Conservation (phyloP, 2,888 invertebrate genomes). For the Hirtodrosophila alboralis region DNA sequence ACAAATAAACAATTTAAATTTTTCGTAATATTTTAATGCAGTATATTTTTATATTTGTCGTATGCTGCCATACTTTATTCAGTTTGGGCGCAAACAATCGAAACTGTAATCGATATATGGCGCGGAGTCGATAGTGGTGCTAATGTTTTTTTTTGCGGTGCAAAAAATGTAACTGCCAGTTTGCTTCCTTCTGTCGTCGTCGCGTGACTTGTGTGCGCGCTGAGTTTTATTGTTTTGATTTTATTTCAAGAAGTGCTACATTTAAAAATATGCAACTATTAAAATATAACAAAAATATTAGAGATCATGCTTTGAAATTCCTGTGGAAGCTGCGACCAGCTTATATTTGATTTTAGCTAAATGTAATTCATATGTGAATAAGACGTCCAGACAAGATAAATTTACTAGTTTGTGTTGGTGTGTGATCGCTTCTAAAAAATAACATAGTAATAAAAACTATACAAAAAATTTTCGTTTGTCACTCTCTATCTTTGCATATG, state of each 20-base stretch:
- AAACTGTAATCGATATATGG: not conserved
- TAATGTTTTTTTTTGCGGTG: constrained; percentile 13
- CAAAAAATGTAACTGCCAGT: constrained; percentile 45
- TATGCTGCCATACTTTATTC: constrained; percentile 6
- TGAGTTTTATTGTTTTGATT: constrained; percentile 20
- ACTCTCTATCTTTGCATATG: constrained; percentile 17
- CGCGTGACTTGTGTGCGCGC: constrained; percentile 40
- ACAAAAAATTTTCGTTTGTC: constrained; percentile 16
- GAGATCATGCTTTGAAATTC: not conserved
- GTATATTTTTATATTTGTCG: not conserved
- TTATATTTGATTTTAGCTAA: constrained; percentile 3
- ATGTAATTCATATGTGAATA: not conserved
- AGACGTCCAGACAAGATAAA: not conserved
- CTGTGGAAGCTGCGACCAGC: not conserved
- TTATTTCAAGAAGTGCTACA: constrained; percentile 19
- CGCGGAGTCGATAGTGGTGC: constrained; percentile 8
- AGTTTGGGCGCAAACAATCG: constrained; percentile 18
- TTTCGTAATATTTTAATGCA: too few species aligned
- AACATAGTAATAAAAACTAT: constrained; percentile 28
- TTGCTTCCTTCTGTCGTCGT: constrained; percentile 38
- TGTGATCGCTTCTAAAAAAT: constrained; percentile 34
- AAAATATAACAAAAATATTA: not conserved
- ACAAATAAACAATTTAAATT: too few species aligned
- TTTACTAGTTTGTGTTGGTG: constrained; percentile 1
- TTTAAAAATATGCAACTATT: not conserved